Percentiles rank a stretch among this genome's conserved stretches.
phyloP scores from a whole-genome alignment of 92 coral and sea anemone species.

The Epizoanthus stellaris region DNA sequence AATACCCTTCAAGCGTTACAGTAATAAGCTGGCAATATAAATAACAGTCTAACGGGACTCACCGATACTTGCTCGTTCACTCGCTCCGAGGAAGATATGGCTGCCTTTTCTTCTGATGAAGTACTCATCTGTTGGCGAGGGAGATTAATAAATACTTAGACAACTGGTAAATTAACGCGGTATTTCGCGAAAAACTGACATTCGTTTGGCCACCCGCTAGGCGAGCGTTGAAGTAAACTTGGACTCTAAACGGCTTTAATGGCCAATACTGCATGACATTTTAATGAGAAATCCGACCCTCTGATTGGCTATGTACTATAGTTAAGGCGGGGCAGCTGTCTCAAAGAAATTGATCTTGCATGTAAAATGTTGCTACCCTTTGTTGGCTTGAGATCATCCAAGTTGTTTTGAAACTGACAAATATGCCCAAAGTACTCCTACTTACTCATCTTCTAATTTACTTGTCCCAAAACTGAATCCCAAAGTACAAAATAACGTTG shows the following conservation, averaged over 20 bases:
- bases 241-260: slow-evolving; percentile 40
- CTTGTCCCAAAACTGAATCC: slow-evolving; percentile 19
- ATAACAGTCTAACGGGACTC: slow-evolving; percentile 38
- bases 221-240: slow-evolving; percentile 53
- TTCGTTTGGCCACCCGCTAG: slow-evolving; percentile 62
- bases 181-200: slow-evolving; percentile 40
- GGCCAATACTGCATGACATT: slow-evolving; percentile 67
- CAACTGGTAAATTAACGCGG: slow-evolving; percentile 28
- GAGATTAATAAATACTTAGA: slow-evolving; percentile 20
- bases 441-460: slow-evolving; percentile 35
- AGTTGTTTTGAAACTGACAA: slow-evolving; percentile 48
- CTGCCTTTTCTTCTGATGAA: slow-evolving; percentile 83
- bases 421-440: slow-evolving; percentile 34
- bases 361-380: slow-evolving; percentile 72
- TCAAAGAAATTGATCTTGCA: slow-evolving; percentile 85
- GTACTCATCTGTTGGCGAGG: slow-evolving; percentile 83
- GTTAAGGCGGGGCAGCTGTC: slow-evolving; percentile 77
- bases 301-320: slow-evolving; percentile 66
- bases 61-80: slow-evolving; percentile 91
- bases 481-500: slow-evolving; percentile 19
- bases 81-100: slow-evolving; percentile 77
- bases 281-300: slow-evolving; percentile 60
- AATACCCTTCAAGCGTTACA: slow-evolving; percentile 50
- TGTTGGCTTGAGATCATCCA: slow-evolving; percentile 56
- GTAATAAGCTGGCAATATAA: slow-evolving; percentile 45